A percentile compares a stretch with the other conserved stretches of the same genome.
Evolutionary conservation across 1,140 invertebrate species (phyloP).

Genomic region (Brachionus manjavacas): DNA sequence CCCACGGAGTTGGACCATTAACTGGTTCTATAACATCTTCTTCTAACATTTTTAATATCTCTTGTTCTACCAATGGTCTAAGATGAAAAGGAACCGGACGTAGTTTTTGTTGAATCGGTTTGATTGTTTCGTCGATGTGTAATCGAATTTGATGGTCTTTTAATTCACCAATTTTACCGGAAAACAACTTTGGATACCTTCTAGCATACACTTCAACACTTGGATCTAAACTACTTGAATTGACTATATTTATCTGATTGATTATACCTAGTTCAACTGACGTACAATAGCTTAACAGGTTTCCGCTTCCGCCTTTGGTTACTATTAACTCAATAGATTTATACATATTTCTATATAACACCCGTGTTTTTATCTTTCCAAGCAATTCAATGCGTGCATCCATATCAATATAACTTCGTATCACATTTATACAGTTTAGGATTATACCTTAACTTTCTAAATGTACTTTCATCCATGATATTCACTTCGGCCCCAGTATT

Average conservation of each 20-base stretch:
- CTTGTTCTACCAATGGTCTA: not conserved
- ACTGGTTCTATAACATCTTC: constrained; percentile 47
- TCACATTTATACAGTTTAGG: not conserved
- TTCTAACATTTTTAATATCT: constrained; percentile 11
- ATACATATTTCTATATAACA: not conserved
- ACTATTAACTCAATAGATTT: not conserved
- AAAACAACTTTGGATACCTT: not conserved
- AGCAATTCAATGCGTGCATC: not conserved
- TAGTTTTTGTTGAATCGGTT: not conserved
- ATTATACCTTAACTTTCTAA: not conserved
- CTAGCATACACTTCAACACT: not conserved
- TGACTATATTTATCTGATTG: not conserved
- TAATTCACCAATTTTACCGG: constrained; percentile 4
- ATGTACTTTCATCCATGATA: not conserved
- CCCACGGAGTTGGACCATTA: constrained; percentile 48
- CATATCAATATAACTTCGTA: not conserved
- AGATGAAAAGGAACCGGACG: not conserved
- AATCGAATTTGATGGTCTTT: not conserved
- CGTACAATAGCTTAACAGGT: not conserved
- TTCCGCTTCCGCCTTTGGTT: not conserved
- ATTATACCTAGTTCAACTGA: not conserved
- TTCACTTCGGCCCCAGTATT: not conserved
- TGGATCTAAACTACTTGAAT: not conserved
- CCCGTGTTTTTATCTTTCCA: not conserved
- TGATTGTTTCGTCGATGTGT: not conserved